A percentile compares a stretch with the other conserved stretches of the same genome.
These are phyloP conservation scores for Dendrolimus punctatus DNA, from an alignment of 1,140 invertebrate genomes.

Conservation along the genomic window DNA sequence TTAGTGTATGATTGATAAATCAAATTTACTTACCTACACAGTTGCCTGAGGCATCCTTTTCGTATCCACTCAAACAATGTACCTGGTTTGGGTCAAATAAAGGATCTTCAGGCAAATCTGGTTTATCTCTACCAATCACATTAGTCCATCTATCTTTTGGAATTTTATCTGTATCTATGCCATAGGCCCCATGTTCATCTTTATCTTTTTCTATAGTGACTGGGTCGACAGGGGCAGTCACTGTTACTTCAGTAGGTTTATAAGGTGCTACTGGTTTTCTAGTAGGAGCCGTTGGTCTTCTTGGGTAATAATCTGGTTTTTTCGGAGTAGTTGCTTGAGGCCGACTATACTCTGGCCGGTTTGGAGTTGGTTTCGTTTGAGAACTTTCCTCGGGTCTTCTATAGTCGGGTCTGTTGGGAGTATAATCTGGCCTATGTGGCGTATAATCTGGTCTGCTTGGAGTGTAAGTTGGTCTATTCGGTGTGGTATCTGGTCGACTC, in stretches of 20 bases:
- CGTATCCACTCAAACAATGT: conserved; percentile 52
- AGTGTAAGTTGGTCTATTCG: conserved; percentile 5
- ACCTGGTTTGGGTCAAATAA: conserved; percentile 36
- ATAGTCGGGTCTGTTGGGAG: conserved; percentile 7
- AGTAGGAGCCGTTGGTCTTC: conserved; percentile 18
- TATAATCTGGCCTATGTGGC: conserved; percentile 5
- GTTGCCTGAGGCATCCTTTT: conserved; percentile 41
- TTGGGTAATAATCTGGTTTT: conserved; percentile 21
- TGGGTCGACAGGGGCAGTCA: conserved; percentile 5
- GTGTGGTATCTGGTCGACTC: conserved; percentile 8
- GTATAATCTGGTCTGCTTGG: conserved; percentile 11
- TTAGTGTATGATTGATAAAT: neutral
- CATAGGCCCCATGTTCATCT: conserved; percentile 29
- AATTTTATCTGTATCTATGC: conserved; percentile 24
- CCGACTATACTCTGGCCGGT: too few species aligned
- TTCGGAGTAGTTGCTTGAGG: conserved; percentile 3
- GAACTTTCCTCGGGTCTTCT: neutral
- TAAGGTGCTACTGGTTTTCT: conserved; percentile 11
- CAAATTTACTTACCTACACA: conserved; percentile 45
- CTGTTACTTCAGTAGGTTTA: conserved; percentile 27
- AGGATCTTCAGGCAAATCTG: conserved; percentile 18
- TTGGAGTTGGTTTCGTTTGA: too few species aligned
- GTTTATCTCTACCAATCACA: conserved; percentile 33
- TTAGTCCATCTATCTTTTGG: conserved; percentile 47
- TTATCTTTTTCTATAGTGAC: conserved; percentile 29